Evolutionary conservation across 2,797 vertebrate genomes (phyloP), one percentile per base, ranked within the genome.

Genomic region (Phalloptychus januarius): DNA sequence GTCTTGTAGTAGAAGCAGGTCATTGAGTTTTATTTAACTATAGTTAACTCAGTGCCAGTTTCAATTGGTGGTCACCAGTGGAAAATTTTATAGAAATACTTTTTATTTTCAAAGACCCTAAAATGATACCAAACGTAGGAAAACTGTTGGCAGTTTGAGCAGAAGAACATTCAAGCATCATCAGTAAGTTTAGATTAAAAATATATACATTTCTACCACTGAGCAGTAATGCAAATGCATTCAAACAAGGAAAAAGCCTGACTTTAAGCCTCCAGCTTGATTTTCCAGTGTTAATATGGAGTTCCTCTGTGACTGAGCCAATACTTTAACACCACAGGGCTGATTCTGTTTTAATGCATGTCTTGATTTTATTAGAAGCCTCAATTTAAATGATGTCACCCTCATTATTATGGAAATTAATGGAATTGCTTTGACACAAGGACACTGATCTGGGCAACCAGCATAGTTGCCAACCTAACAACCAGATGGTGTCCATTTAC

Each of bases 401-500:
- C 70, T 83, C 78, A 72, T 83, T 86, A 33, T 36, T 46, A 76
- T 76, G 83, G 50, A 83, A 84, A 78, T n/a, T 25, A 67, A 52
- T 79, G 61, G 76, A 82, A 58, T 77, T 2, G 0, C 61, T 75
- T 33, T 74, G 78, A 84, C 71, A 75, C 11, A 0, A 28, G 20
- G 76, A 78, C 72, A 2, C 69, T 82, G 74, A 86, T 82, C 84
- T 78, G 44, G 80, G 72, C 79, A 85, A 79, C 83, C 78, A 42
- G 63, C 84, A 86, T 70, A 71, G 78, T 63, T 74, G 79, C 65
- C 81, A 77, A 61, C 86, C 33, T 77, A 77, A 82, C 81, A 87
- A 91, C 88, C 90, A 85, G 82, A 86, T 91, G 87, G 77, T 78
- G 23, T 42, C 20, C 40, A 72, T 89, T 89, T 77, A 58, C 58